Evolutionary conservation across 1,140 invertebrate species (phyloP), one percentile per base, ranked within the genome.

Genomic region (Galendromus occidentalis): DNA sequence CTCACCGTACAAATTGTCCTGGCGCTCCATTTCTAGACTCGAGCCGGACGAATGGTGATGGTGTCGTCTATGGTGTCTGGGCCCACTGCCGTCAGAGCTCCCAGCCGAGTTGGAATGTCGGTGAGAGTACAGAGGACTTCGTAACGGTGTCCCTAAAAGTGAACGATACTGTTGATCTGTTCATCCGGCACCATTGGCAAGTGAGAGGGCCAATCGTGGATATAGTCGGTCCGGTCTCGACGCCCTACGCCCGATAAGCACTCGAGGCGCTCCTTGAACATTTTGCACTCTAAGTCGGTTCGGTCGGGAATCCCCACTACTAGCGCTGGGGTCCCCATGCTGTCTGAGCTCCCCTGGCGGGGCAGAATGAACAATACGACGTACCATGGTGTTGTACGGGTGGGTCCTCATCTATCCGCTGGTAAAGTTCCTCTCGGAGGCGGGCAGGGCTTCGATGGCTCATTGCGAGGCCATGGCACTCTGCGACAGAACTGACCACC

Each of bases 371-470:
- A 4, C 33, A 9, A 39, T 4, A 39, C 33, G 33, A 39, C 51
- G 51, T 59, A 59, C 51, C 51, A 22, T 59, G 51, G 20, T 59
- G 51, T 29, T 59, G 51, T 59, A 29, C 25, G 25, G 51, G 14
- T 4, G 51, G 14, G 33, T 59, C 51, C 22, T 59, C 51, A 33
- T 59, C 51, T 25, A 59, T 59, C 51, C 51, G 51, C 20, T 59
- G 51, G 51, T 59, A 59, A 9, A 59, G 51, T 33, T 59, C 51
- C 51, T 59, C 51, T 33, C 51, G 51, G 51, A 59, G 14, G 51
- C 51, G 51, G 22, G 51, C 51, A 33, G 51, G 51, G 25, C 51
- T 59, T 6, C 51, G 51, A 33, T 59, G 51, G 51, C 51, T 59
- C 51, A 59, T 59, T 25, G 14, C 51, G 33, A 39, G 33, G 33